Conservation (phyloP, 2,888 invertebrate species). For the Drosophila ezoana region DNA sequence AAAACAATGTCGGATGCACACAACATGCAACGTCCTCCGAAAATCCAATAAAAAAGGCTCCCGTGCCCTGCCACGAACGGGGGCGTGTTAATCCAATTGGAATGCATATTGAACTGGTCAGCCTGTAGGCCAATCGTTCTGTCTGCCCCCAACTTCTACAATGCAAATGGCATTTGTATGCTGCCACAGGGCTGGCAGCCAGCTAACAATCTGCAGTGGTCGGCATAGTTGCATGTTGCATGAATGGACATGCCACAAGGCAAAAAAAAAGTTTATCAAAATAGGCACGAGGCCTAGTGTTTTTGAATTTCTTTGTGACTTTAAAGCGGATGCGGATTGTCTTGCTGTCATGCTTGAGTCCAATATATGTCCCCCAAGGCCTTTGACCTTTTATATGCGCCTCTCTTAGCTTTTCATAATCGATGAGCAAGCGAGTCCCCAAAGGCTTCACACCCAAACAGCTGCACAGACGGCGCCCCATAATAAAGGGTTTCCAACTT, state of each 20-base stretch:
- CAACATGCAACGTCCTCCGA: not conserved
- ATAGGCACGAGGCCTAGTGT: not conserved
- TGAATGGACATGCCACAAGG: slow-evolving; percentile 1
- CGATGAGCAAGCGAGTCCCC: slow-evolving; percentile 69
- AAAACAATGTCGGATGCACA: slow-evolving; percentile 5
- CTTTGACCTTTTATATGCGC: slow-evolving; percentile 59
- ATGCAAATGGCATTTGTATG: slow-evolving; percentile 16
- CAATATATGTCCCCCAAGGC: slow-evolving; percentile 36
- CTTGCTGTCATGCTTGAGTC: slow-evolving; percentile 2
- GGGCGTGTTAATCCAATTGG: slow-evolving; percentile 46
- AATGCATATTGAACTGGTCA: slow-evolving; percentile 21
- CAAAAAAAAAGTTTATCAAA: not conserved
- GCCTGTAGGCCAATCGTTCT: slow-evolving; percentile 7
- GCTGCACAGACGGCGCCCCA: slow-evolving; percentile 50
- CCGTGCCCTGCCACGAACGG: not conserved
- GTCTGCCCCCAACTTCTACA: slow-evolving; percentile 1
- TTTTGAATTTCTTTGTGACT: slow-evolving; percentile 3
- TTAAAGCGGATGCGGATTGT: slow-evolving; percentile 16
- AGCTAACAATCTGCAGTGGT: not conserved
- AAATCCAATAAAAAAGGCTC: slow-evolving; percentile 51
- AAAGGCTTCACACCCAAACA: slow-evolving; percentile 9
- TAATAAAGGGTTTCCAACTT: slow-evolving; percentile 71
- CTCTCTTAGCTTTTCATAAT: slow-evolving; percentile 73
- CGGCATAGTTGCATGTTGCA: slow-evolving; percentile 4
- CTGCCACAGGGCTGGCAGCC: not conserved